Base-by-base conservation (phyloP, 1,140 invertebrate species). In the Danaus melanippus region DNA sequence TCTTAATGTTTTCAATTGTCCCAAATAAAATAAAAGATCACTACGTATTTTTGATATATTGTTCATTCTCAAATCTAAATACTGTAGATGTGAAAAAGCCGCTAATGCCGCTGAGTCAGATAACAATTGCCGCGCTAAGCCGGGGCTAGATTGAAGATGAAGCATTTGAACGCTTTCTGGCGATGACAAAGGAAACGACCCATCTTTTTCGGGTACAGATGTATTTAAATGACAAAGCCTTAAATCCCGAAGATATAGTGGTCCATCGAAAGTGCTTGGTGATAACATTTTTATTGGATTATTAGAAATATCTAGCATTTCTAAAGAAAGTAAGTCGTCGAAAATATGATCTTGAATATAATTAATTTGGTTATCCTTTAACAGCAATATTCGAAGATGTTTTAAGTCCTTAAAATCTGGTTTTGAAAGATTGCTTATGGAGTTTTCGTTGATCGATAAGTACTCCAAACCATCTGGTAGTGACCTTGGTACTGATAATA, bases 291-390 rank as follows among this genome's bases (percentile, higher is more conserved):
- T 90, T 58, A 95, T 86, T 8, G 93, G 92, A 85, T 95, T 95
- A 71, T 92, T 89, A 6, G 94, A 95, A 64, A 96, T 76, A 85
- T 95, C 93, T 48, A 96, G 87, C 53, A 90, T 90, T 66, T 90
- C 88, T 8, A 96, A 87, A 9, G 88, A 87, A 8, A 87, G 69
- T 54, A 95, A 75, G 72, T 92, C 90, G 60, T 88, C 89, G 74
- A 95, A 92, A 4, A 90, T 88, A 32, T 90, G 91, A 42, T 91
- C 90, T 69, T 91, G 89, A 53, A 94, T 90, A 41, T 83, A 83
- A n/a, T 64, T 76, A 56, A 94, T 93, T 60, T 88, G 71, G 81
- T 94, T 95, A 62, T 90, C 88, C 68, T 90, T 90, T 42, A 95
- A 74, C 59, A 91, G 88, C 10, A 98, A 82, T 32, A 91, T 90